Conservation (phyloP, 2,797 vertebrate genomes). For the Buceros bicornis region DNA sequence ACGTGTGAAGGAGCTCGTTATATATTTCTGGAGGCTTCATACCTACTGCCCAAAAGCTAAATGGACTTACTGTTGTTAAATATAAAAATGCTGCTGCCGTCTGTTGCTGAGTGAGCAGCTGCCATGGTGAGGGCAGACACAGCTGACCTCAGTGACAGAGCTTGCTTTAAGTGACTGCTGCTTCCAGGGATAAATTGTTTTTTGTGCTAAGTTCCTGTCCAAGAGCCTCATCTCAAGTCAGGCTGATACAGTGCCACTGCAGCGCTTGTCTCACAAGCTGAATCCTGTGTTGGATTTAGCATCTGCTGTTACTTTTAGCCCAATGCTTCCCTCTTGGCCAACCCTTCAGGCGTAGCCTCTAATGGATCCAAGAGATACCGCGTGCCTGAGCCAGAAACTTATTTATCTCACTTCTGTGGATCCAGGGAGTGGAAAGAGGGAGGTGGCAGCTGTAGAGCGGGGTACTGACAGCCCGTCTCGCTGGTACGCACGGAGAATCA, state of each 20-base stretch:
- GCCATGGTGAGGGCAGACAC: background rate
- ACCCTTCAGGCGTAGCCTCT: background rate
- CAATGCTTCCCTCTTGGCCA: background rate
- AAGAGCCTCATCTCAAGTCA: background rate
- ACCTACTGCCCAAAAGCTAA: background rate
- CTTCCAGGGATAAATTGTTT: background rate
- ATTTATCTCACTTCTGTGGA: background rate
- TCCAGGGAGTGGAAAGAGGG: background rate
- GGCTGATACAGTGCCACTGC: background rate
- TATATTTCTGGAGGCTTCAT: background rate
- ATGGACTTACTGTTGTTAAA: background rate
- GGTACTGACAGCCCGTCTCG: background rate
- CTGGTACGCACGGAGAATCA: background rate
- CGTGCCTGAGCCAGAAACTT: background rate
- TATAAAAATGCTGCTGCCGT: background rate
- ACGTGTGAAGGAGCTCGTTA: background rate
- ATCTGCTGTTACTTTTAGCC: background rate
- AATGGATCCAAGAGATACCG: background rate
- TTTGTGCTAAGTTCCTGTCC: background rate
- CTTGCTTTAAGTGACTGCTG: background rate
- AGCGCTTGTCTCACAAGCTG: background rate
- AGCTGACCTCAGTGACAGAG: background rate
- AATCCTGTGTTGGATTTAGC: background rate
- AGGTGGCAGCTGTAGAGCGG: background rate
- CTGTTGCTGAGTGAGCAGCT: background rate